Conservation (phyloP, 2,113 vertebrate species). For the Mus pahari region DNA sequence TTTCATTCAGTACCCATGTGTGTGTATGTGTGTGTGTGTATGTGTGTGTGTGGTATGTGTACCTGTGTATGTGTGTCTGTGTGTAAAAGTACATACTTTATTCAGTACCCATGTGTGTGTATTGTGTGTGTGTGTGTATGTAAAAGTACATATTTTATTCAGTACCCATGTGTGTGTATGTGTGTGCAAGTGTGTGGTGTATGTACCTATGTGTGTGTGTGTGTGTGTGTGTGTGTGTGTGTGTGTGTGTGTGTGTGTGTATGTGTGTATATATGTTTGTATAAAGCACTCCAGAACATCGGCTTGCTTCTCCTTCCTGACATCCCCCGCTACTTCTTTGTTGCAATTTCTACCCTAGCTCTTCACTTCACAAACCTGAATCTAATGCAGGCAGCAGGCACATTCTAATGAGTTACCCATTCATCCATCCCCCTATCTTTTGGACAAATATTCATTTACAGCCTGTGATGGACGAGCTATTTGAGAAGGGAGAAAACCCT, state of each 20-base stretch:
- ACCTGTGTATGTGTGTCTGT: neutral
- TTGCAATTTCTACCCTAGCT: neutral
- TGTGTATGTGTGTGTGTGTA: too few species aligned
- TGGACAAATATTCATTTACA: slow-evolving; percentile 65
- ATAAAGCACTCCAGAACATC: neutral
- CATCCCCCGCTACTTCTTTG: neutral
- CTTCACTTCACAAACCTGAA: neutral
- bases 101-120: neutral
- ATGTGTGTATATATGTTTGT: neutral
- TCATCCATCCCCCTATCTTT: slow-evolving; percentile 9
- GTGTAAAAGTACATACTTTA: neutral
- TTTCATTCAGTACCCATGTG: too few species aligned
- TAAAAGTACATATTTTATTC: neutral
- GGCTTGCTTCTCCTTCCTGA: neutral
- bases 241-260: neutral
- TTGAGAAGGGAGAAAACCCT: slow-evolving; percentile 9
- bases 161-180: too few species aligned
- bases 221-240: neutral
- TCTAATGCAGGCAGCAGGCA: neutral
- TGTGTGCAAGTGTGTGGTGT: too few species aligned
- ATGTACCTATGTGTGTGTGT: neutral
- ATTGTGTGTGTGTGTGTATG: too few species aligned
- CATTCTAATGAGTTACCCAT: neutral
- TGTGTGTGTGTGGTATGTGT: too few species aligned
- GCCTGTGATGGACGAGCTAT: neutral